Percentiles rank a stretch among this genome's conserved stretches.
Conservation (phyloP, 2,113 vertebrate genomes). For the Bos indicus region DNA sequence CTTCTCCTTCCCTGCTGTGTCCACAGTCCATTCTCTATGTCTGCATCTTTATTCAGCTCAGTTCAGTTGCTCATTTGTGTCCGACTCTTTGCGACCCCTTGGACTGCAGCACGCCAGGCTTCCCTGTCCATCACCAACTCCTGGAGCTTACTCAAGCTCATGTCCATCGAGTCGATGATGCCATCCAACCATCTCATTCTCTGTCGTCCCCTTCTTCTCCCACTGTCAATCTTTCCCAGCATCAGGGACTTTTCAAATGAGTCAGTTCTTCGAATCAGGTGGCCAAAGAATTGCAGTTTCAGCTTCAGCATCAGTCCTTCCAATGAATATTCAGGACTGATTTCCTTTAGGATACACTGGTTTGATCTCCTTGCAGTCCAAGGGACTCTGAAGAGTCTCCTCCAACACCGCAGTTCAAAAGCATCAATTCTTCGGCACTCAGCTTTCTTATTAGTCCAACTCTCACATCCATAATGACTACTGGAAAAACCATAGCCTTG, state of each 20-base stretch:
- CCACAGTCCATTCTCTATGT: not conserved
- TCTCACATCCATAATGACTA: not conserved
- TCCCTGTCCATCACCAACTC: not conserved
- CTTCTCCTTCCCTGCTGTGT: not conserved
- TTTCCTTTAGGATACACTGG: not conserved
- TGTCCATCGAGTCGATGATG: fast-evolving
- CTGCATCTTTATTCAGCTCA: not conserved
- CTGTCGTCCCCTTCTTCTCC: not conserved
- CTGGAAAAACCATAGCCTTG: not conserved
- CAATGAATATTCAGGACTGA: not conserved
- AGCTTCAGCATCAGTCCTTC: not conserved
- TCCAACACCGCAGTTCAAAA: not conserved
- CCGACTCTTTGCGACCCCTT: not conserved
- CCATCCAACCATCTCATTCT: not conserved
- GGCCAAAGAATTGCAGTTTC: not conserved
- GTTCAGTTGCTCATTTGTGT: not conserved
- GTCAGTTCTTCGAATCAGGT: not conserved
- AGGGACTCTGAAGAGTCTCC: not conserved
- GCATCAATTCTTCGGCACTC: fast-evolving
- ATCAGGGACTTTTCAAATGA: not conserved
- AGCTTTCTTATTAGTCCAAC: not conserved
- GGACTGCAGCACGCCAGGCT: not conserved
- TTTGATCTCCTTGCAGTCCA: not conserved
- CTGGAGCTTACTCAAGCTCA: not conserved
- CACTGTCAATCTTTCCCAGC: not conserved